Percentiles rank a stretch among this genome's conserved stretches.
phyloP scores from a whole-genome alignment of 2,113 vertebrate species.

The Heterocephalus glaber region DNA sequence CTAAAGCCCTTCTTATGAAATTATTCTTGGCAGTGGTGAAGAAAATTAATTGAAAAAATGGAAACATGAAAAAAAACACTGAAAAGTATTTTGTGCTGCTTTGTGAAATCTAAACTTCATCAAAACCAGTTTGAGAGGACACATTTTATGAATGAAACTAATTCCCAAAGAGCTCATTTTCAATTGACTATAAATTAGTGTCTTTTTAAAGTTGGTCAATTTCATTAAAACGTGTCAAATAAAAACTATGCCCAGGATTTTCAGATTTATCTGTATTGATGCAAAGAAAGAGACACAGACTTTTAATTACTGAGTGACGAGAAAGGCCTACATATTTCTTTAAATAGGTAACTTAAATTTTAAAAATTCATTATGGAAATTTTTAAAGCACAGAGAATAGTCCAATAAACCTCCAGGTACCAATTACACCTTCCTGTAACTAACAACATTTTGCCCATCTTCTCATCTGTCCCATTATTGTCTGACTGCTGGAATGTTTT shows the following conservation, averaged over 20 bases:
- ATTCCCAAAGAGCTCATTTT: slow-evolving; percentile 66
- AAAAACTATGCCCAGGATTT: slow-evolving; percentile 57
- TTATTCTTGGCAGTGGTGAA: slow-evolving; percentile 38
- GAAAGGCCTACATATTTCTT: slow-evolving; percentile 48
- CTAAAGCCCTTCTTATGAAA: slow-evolving; percentile 11
- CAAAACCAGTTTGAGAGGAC: slow-evolving; percentile 59
- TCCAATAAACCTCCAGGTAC: neutral
- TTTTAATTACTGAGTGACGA: slow-evolving; percentile 50
- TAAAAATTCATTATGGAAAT: neutral
- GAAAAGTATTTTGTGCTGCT: slow-evolving; percentile 32
- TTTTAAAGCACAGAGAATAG: neutral
- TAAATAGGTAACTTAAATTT: slow-evolving; percentile 6
- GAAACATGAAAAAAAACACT: neutral
- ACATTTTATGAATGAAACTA: slow-evolving; percentile 60
- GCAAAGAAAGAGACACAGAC: slow-evolving; percentile 48
- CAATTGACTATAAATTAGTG: slow-evolving; percentile 22
- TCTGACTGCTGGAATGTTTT: neutral
- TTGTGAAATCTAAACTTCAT: slow-evolving; percentile 68
- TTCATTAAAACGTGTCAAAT: slow-evolving; percentile 74
- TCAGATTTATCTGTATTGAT: slow-evolving; percentile 52
- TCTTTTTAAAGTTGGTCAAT: slow-evolving; percentile 63
- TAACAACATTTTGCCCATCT: neutral
- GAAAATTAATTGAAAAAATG: slow-evolving; percentile 55
- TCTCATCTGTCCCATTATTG: neutral
- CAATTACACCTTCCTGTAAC: neutral